These are phyloP conservation scores for Dallia pectoralis DNA, from an alignment of 2,797 vertebrate species.

Conservation along the genomic window DNA sequence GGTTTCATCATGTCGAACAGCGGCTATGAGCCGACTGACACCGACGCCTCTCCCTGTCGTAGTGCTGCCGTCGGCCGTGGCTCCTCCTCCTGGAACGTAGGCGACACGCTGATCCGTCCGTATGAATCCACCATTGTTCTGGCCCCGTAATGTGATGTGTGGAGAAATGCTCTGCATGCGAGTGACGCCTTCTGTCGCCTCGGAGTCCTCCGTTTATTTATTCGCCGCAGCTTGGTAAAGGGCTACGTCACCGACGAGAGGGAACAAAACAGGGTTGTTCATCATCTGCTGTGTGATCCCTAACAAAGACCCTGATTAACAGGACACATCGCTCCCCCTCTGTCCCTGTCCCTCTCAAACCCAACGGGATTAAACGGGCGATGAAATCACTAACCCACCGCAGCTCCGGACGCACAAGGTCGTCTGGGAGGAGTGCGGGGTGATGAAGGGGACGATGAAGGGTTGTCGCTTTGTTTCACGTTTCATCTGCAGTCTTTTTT, in stretches of 20 bases:
- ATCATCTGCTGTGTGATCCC: conserved; percentile 57
- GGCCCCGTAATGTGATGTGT: conserved; percentile 29
- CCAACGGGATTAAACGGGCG: conserved; percentile 64
- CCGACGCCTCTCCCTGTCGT: neutral
- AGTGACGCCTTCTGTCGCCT: conserved; percentile 19
- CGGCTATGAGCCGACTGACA: neutral
- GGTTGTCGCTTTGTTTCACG: conserved; percentile 64
- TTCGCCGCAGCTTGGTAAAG: conserved; percentile 12
- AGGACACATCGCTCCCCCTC: conserved; percentile 20
- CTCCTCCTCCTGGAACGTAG: conserved; percentile 36
- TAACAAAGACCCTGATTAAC: conserved; percentile 66
- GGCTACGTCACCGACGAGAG: conserved; percentile 3
- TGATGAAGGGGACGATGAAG: conserved; percentile 5
- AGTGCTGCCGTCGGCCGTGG: neutral
- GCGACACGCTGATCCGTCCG: neutral
- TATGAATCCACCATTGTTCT: conserved; percentile 43
- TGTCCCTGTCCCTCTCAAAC: conserved; percentile 29
- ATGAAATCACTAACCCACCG: conserved; percentile 62
- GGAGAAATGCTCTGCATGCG: conserved; percentile 10
- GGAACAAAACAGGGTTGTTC: conserved; percentile 57
- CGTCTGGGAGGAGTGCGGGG: conserved; percentile 30
- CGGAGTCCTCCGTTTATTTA: neutral
- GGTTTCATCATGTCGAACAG: conserved; percentile 30
- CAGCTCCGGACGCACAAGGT: conserved; percentile 55
- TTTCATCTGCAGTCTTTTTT: conserved; percentile 53